Conservation (phyloP, 2,888 invertebrate genomes). For the Tenthredo notha region DNA sequence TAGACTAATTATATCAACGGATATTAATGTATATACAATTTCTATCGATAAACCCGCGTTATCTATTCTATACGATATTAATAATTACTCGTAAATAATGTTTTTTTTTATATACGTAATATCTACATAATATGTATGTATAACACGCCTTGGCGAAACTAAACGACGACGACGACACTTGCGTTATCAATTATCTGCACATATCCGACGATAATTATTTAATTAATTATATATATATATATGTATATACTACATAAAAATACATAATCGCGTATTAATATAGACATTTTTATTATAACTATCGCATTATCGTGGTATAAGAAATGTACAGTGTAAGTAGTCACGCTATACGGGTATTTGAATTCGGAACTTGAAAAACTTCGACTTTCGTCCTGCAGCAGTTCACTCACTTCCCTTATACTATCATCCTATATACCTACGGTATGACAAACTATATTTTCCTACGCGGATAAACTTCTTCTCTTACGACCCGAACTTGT, state of each 20-base stretch:
- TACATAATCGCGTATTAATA: background rate
- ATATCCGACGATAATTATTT: background rate
- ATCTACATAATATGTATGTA: no score
- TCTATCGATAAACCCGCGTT: background rate
- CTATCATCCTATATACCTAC: background rate
- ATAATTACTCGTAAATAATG: background rate
- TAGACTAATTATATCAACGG: background rate
- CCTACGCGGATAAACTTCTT: constrained; percentile 10
- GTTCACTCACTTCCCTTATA: background rate
- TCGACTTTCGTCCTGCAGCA: background rate
- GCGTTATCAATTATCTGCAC: background rate
- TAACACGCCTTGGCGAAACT: background rate
- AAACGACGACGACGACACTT: no score
- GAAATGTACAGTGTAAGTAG: background rate
- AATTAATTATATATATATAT: no score
- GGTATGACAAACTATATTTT: constrained; percentile 9
- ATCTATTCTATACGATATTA: background rate
- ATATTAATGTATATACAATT: background rate
- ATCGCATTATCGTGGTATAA: background rate
- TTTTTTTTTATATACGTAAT: background rate
- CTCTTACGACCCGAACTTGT: constrained; percentile 2
- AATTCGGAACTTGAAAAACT: background rate
- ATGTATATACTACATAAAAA: background rate
- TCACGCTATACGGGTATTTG: background rate
- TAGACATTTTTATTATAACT: background rate